Conservation (phyloP, 2,797 vertebrate genomes). For the Emys orbicularis region DNA sequence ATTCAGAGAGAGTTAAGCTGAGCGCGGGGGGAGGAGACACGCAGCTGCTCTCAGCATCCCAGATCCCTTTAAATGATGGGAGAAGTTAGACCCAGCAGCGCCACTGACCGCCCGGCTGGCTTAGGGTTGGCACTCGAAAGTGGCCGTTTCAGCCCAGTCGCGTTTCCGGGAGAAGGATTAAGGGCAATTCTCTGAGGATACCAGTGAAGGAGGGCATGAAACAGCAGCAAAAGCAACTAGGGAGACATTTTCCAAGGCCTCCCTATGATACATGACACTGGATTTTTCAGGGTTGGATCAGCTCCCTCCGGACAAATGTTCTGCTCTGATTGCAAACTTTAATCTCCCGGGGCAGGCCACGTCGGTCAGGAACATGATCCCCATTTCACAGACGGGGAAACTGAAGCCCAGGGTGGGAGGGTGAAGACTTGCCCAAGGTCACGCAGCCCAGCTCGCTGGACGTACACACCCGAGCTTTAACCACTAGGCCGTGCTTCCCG, state of each 20-base stretch:
- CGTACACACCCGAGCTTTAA: neutral
- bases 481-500: neutral
- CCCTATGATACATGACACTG: neutral
- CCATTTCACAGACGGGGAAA: neutral
- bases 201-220: neutral
- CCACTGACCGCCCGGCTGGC: neutral
- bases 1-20: neutral
- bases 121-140: neutral
- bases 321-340: neutral
- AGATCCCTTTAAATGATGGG: neutral
- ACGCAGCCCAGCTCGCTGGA: neutral
- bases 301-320: neutral
- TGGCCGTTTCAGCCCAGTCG: neutral
- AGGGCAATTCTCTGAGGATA: neutral
- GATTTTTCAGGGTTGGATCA: neutral
- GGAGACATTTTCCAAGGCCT: neutral
- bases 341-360: neutral
- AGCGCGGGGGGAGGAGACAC: neutral
- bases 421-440: neutral
- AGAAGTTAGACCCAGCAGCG: neutral
- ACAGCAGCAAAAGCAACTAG: neutral
- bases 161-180: neutral
- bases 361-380: neutral
- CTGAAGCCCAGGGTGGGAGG: neutral
- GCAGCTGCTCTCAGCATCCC: too few species aligned